Evolutionary conservation across 2,888 invertebrate species (phyloP), one percentile per base, ranked within the genome.

Genomic region (Nomada ruficornis): DNA sequence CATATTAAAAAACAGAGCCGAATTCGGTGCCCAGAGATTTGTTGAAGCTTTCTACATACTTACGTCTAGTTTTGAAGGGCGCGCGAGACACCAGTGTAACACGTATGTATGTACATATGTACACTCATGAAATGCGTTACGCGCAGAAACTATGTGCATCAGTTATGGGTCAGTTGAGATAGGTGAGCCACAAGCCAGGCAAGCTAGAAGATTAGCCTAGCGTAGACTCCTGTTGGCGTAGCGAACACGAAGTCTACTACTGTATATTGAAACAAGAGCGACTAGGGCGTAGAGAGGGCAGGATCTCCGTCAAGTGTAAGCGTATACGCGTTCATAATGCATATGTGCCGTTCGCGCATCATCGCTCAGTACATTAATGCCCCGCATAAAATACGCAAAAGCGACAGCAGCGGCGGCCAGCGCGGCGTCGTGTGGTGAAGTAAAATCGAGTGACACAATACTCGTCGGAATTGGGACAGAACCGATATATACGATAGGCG

Each of bases 111-210:
- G 88, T 84, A 86, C 81, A 84, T 29, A 29, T 29, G 29, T 36
- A 36, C 82, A 77, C 80, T 63, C 77, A 67, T 76, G 71, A 76
- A 87, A 87, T 74, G 85, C 83, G 79, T 86, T 86, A 83, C 80
- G 76, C 57, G 83, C 68, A 78, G 80, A 82, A 86, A 87, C 84
- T 84, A 84, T 47, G 47, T 15, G 47, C 82, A 80, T 85, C 64
- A 77, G 84, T 89, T 89, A 89, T 89, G 88, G 88, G 87, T 89
- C 88, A 89, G 80, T 88, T 89, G 85, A 90, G 88, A 88, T 90
- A 88, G 86, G 86, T 86, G 88, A 90, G 88, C 76, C 63, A 26
- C 42, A 13, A 10, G 26, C 47, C 47, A 15, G 55, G 42, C 42
- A 42, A 15, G 68, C 75, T 82, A 83, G 82, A 84, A 89, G 88